Base-by-base conservation (phyloP, 2,888 invertebrate species). In the Nomada fabriciana region DNA sequence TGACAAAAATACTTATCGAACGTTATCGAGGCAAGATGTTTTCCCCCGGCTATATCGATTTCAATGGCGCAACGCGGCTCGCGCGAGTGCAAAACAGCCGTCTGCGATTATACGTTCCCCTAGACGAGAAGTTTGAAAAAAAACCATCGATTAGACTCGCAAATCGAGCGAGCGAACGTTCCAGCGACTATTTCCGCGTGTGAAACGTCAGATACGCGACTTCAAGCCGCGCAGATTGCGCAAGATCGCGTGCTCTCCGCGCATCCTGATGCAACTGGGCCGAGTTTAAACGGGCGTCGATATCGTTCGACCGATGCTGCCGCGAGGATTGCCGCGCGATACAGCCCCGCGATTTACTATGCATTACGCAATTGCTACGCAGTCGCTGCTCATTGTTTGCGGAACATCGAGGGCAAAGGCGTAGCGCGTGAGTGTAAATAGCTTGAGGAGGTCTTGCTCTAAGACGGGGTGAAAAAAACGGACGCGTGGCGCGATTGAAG, bases 371-470 rank as follows among this genome's bases (percentile, higher is more conserved):
- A 55, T 20, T 42, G 29, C n/a, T 10, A 52, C 15, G 52, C 59
- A 52, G 47, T 20, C 47, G 53, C 61, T 9, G 63, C 61, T 70
- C 73, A 76, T 76, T 65, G 81, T 69, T 60, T 64, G 63, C 64
- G 74, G 61, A 53, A 72, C 69, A 29, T 18, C 25, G 15, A 7
- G 13, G 25, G 65, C 36, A 53, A 52, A 52, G 25, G 52, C 76
- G 63, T 64, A 42, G 63, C 60, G 50, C 36, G 57, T 64, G 76
- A 69, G 68, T 72, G 82, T 76, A 76, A 81, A 73, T 64, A 73
- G 60, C 61, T 55, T 70, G 7, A 43, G 60, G n/a, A 18, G 50
- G 15, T 15, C 29, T 42, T 11, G 55, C 43, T 23, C 7, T n/a
- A 10, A 9, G 11, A 0, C 9, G 10, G 23, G 42, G 15, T 57